Base-by-base conservation (phyloP, 2,113 vertebrate genomes). In the Aplodontia rufa region DNA sequence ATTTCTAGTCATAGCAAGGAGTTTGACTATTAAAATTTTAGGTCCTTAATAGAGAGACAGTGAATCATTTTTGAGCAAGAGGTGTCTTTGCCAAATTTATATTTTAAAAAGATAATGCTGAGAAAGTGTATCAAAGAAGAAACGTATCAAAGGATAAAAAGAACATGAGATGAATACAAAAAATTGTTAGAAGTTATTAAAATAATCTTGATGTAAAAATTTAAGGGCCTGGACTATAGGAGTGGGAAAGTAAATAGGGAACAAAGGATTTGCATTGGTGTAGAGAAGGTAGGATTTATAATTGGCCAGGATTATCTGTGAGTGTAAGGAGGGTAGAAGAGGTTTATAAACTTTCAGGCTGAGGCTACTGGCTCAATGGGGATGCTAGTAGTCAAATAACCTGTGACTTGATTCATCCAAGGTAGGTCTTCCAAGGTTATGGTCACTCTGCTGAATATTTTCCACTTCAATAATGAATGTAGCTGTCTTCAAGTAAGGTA, bases 71-170 rank as follows among this genome's bases (percentile, higher is more conserved):
- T n/a, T n/a, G n/a, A n/a, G n/a, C n/a, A n/a, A n/a, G n/a, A n/a
- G n/a, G n/a, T n/a, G n/a, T n/a, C n/a, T n/a, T n/a, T 92, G 7
- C 69, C 32, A 82, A 81, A 42, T 87, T 81, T 89, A 20, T 80
- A 26, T 90, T 92, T 79, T 58, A 53, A 20, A 93, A 90, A 72
- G 49, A 79, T 72, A 72, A 47, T n/a, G n/a, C n/a, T n/a, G n/a
- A n/a, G n/a, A n/a, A n/a, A n/a, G n/a, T n/a, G n/a, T n/a, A n/a
- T n/a, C n/a, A n/a, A n/a, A n/a, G n/a, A n/a, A n/a, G n/a, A n/a
- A 86, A n/a, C 68, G 22, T 17, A n/a, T 58, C 30, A 22, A 40
- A 71, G 35, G 16, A 79, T 19, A 6, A 78, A 86, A 11, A 69
- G 8, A 16, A 5, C 17, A 49, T 60, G 30, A 51, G 12, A 62